phyloP scores from a whole-genome alignment of 2,888 invertebrate genomes.

The Amiota mariae region DNA sequence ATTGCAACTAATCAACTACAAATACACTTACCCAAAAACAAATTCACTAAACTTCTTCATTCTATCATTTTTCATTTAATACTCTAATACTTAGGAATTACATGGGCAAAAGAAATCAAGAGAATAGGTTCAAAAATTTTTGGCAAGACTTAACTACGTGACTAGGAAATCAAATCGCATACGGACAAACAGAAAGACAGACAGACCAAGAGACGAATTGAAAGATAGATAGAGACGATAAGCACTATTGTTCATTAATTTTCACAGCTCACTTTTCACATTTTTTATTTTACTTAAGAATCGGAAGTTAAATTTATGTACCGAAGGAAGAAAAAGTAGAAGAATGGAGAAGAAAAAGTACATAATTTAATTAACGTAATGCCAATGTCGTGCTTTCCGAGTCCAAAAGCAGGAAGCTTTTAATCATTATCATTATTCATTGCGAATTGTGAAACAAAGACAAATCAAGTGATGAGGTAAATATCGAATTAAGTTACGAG shows the following conservation, averaged over 20 bases:
- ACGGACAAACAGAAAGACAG: not conserved
- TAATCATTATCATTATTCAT: too few relatives aligned
- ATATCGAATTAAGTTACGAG: too few relatives aligned
- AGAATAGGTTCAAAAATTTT: too few relatives aligned
- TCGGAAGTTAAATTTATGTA: not conserved
- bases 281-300: too few relatives aligned
- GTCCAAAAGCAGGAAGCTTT: too few relatives aligned
- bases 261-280: conserved; percentile 14
- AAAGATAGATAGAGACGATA: not conserved
- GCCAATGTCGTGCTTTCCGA: not conserved
- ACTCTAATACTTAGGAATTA: too few relatives aligned
- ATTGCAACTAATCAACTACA: not conserved
- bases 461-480: too few relatives aligned
- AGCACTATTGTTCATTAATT: conserved; percentile 36
- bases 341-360: conserved; percentile 52
- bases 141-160: conserved; percentile 13
- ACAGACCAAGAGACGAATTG: not conserved
- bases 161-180: conserved; percentile 8
- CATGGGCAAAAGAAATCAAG: too few relatives aligned
- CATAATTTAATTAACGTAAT: conserved; percentile 65
- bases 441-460: too few relatives aligned
- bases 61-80: too few relatives aligned
- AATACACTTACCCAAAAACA: conserved; percentile 40
- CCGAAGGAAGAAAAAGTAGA: not conserved
- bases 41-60: not conserved